Base-by-base conservation (phyloP, 2,113 vertebrate genomes). In the Paratilapia polleni region DNA sequence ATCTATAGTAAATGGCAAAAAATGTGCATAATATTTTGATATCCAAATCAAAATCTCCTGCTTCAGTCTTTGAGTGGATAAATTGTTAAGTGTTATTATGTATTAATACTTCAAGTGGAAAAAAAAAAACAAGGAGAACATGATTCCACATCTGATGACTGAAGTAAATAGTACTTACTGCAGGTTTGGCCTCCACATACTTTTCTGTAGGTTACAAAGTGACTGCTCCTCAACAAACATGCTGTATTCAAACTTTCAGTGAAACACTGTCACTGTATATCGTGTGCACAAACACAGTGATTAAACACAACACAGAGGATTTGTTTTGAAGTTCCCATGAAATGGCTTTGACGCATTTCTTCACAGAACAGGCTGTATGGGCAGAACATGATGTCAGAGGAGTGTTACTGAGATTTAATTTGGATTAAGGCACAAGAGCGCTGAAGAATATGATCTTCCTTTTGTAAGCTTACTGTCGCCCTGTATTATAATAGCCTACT, bases 381-480 rank as follows among this genome's bases (percentile, higher is more conserved):
- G 36, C 8, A 43, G 49, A 81, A 70, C 14, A 0, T 56, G 41
- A 15, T 19, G 38, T 15, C 79, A 31, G 38, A 58, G 13, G 56
- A 15, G 49, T 1, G 13, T 47, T 58, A n/a, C 19, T 4, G 13
- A 6, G 34, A 43, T 28, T 59, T 43, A 5, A 68, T n/a, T 59
- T 59, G 17, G 31, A 52, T 24, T 60, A 12, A 34, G 54, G 26
- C 54, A 41, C 14, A 2, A 47, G 26, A 59, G 36, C 24, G 0
- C 28, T 56, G 49, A 80, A 57, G 64, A 66, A 80, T 58, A 36
- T 36, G 47, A 26, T 57, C 36, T 57, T 57, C 20, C 28, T 38
- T 68, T 43, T 57, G 26, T 36, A 2, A 0, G 57, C 74, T 0
- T 19, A n/a, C 26, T 4, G 22, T 26, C 19, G 58, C 34, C 14